Percentiles rank a stretch among this genome's conserved stretches.
These are phyloP conservation scores for Nasonia longicornis DNA, from an alignment of 1,140 invertebrate genomes.

Conservation along the genomic window DNA sequence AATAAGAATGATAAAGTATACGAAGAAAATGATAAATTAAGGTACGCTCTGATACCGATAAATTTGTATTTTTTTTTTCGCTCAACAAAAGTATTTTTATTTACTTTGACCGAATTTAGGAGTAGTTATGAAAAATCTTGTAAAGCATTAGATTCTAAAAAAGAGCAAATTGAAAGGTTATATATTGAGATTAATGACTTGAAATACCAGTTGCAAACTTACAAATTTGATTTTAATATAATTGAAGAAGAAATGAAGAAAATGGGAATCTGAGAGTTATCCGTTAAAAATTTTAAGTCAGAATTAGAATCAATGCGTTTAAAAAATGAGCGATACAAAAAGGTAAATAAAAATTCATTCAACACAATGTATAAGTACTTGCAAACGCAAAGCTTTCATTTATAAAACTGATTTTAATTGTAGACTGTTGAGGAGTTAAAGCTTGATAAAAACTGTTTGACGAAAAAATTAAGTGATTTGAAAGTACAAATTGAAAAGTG, in stretches of 20 bases:
- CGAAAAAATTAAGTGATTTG: slow-evolving; percentile 6
- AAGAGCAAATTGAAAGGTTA: slow-evolving; percentile 48
- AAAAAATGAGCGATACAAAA: slow-evolving; percentile 34
- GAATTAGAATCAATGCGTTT: slow-evolving; percentile 43
- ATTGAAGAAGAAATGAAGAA: slow-evolving; percentile 55
- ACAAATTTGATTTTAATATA: slow-evolving; percentile 55
- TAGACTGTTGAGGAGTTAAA: slow-evolving; percentile 2
- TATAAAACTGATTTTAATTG: not conserved
- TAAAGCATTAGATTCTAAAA: slow-evolving; percentile 12
- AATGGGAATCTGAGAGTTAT: slow-evolving; percentile 25
- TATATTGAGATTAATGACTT: slow-evolving; percentile 51
- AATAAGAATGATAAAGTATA: slow-evolving; percentile 51
- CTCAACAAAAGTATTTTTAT: not conserved
- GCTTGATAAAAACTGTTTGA: slow-evolving; percentile 13
- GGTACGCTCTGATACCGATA: slow-evolving; percentile 43
- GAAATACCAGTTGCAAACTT: slow-evolving; percentile 51
- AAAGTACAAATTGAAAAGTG: not conserved
- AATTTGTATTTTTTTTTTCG: not conserved
- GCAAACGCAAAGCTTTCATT: not conserved
- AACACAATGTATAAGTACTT: not conserved
- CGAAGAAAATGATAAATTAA: slow-evolving; percentile 53
- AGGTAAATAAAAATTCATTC: slow-evolving; percentile 17
- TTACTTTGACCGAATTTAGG: slow-evolving; percentile 9
- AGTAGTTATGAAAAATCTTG: slow-evolving; percentile 11
- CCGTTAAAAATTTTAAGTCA: slow-evolving; percentile 45